A percentile compares a stretch with the other conserved stretches of the same genome.
Evolutionary conservation across 2,113 vertebrate genomes (phyloP).

Genomic region (Ictalurus punctatus): DNA sequence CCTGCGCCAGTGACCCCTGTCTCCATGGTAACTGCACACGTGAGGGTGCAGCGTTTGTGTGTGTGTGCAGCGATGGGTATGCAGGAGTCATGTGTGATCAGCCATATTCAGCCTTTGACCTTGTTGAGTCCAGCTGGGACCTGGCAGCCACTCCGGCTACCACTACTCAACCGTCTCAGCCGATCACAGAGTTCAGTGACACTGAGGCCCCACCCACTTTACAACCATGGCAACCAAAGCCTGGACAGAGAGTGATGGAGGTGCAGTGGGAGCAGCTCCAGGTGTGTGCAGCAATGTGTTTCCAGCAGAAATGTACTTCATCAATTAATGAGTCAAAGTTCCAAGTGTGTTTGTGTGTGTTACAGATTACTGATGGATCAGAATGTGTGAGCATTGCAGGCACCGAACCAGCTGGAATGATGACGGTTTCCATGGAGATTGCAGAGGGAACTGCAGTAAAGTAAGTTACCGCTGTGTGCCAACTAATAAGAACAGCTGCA

Average conservation of each 20-base stretch:
- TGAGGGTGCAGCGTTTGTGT: constrained; percentile 75
- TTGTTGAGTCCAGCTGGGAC: constrained; percentile 64
- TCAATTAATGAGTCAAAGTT: neutral
- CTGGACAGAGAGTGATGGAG: constrained; percentile 84
- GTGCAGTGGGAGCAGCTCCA: constrained; percentile 89
- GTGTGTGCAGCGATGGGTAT: constrained; percentile 83
- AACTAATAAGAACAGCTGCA: neutral
- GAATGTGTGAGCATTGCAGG: constrained; percentile 70
- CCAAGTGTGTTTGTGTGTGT: constrained; percentile 36
- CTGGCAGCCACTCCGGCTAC: constrained; percentile 63
- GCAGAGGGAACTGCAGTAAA: constrained; percentile 92
- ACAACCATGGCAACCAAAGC: constrained; percentile 87
- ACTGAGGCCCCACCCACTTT: constrained; percentile 70
- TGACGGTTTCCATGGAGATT: constrained; percentile 85
- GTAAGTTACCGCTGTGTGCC: constrained; percentile 73
- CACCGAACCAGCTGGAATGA: constrained; percentile 83
- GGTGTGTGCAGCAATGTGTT: constrained; percentile 58
- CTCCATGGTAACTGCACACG: constrained; percentile 94
- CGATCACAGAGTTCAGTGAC: constrained; percentile 69
- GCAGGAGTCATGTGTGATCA: constrained; percentile 81
- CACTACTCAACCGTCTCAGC: constrained; percentile 77
- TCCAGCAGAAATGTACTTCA: neutral
- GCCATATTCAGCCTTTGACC: constrained; percentile 58
- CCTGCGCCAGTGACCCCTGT: constrained; percentile 93
- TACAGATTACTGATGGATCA: constrained; percentile 46